phyloP scores from a whole-genome alignment of 2,888 invertebrate genomes.

The Allolobophora icterica region DNA sequence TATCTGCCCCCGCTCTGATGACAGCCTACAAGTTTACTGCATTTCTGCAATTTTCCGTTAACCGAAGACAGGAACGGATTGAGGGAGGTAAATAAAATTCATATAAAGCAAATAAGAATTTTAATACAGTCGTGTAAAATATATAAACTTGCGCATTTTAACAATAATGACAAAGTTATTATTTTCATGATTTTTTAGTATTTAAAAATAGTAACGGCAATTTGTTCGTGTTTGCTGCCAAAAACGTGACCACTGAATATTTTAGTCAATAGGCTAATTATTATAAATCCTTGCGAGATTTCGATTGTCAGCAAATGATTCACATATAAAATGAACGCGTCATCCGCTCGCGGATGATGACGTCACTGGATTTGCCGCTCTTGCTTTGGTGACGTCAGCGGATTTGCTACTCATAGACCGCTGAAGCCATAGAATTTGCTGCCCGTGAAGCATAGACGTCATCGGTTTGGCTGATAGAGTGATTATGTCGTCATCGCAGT shows the following conservation, averaged over 20 bases:
- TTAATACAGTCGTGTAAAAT: neutral
- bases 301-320: neutral
- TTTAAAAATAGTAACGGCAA: neutral
- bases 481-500: neutral
- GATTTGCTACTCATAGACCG: neutral
- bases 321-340: neutral
- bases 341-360: neutral
- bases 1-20: too few relatives aligned
- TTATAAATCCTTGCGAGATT: neutral
- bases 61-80: too few relatives aligned
- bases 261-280: neutral
- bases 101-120: neutral
- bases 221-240: neutral
- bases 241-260: neutral
- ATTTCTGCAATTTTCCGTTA: neutral
- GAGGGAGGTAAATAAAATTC: too few relatives aligned
- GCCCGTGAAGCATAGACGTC: neutral
- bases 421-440: too few relatives aligned
- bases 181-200: neutral
- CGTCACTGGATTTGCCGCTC: neutral
- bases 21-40: neutral
- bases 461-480: neutral
- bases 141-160: neutral
- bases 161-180: neutral
- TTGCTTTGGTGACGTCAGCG: neutral